Evolutionary conservation across 2,797 vertebrate genomes (phyloP).

Genomic region (Sebastes glaucus): DNA sequence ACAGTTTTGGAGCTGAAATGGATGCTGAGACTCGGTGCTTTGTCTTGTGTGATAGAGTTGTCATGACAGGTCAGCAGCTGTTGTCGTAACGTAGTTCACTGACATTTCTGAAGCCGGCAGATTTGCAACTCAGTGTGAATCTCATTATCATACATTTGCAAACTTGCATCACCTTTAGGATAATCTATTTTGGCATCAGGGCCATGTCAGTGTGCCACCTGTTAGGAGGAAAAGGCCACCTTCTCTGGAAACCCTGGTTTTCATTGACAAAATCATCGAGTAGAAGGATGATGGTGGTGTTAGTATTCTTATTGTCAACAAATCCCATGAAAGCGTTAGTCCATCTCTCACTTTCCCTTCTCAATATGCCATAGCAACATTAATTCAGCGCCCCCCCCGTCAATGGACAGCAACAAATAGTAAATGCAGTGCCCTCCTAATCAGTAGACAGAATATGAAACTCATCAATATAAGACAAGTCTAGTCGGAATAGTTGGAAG

Average conservation of each 20-base stretch:
- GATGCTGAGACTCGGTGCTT: constrained; percentile 33
- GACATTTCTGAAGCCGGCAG: constrained; percentile 62
- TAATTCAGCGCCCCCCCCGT: not conserved
- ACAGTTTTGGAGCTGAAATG: constrained; percentile 26
- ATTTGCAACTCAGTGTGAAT: constrained; percentile 69
- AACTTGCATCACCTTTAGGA: constrained; percentile 60
- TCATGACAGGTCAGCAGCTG: constrained; percentile 62
- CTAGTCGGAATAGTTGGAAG: not conserved
- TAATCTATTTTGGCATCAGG: constrained; percentile 57
- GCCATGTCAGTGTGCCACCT: constrained; percentile 35
- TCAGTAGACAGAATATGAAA: too few relatives aligned
- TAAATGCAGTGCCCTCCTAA: not conserved
- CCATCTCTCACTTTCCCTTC: not conserved
- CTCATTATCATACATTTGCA: constrained; percentile 75
- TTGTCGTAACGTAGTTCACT: constrained; percentile 38
- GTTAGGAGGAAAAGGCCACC: constrained; percentile 25
- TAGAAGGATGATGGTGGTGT: constrained; percentile 14
- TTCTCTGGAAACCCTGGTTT: constrained; percentile 10
- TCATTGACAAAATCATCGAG: constrained; percentile 22
- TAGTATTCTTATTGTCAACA: not conserved
- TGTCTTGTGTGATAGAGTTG: constrained; percentile 63
- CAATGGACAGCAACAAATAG: not conserved
- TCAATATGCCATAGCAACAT: not conserved
- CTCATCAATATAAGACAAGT: too few relatives aligned
- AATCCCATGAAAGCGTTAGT: not conserved